Conservation (phyloP, 2,797 vertebrate species). For the Phalanger gymnotis region DNA sequence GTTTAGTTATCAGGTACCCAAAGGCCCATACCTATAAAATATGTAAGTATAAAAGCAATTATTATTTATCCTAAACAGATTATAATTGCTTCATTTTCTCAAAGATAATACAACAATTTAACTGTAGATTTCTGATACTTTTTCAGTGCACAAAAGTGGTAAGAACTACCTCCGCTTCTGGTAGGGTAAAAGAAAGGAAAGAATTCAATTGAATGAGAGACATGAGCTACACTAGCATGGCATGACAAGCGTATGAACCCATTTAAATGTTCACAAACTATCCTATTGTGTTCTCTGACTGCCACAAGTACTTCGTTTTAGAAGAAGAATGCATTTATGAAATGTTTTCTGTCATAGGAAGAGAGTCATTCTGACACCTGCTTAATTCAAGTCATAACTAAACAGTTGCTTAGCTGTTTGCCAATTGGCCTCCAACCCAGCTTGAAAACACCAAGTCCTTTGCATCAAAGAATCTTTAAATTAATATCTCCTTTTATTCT, state of each 20-base stretch:
- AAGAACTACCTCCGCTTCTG: neutral
- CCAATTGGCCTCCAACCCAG: neutral
- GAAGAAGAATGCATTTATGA: neutral
- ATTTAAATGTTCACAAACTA: neutral
- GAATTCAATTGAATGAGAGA: neutral
- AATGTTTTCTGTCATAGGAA: neutral
- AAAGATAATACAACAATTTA: neutral
- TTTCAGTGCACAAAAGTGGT: neutral
- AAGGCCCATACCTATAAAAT: neutral
- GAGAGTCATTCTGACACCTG: neutral
- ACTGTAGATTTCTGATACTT: neutral
- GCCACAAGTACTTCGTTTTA: neutral
- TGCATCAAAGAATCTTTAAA: conserved; percentile 7
- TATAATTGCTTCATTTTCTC: neutral
- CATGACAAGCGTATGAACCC: neutral
- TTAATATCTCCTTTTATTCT: neutral
- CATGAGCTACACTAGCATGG: neutral
- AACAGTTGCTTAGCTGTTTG: neutral
- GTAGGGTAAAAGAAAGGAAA: neutral
- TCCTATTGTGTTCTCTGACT: neutral
- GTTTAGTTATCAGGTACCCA: neutral
- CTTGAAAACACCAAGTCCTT: neutral
- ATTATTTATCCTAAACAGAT: neutral
- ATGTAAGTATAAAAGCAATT: neutral
- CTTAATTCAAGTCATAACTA: neutral